Evolutionary conservation across 2,113 vertebrate species (phyloP).

Genomic region (Prunella fulvescens): DNA sequence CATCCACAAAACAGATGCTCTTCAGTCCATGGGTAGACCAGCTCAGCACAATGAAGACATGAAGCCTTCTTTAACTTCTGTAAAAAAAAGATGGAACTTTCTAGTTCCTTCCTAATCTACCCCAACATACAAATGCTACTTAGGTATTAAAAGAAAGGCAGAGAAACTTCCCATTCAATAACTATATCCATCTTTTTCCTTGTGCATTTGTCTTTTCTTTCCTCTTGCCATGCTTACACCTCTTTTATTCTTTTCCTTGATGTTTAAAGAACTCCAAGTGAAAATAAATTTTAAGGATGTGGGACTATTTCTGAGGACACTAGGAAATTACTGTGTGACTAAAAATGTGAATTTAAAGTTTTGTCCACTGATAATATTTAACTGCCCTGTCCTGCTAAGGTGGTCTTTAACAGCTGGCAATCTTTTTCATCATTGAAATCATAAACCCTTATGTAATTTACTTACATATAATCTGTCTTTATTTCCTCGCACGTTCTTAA

Average conservation of each 20-base stretch:
- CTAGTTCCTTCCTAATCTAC: not conserved
- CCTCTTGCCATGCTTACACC: not conserved
- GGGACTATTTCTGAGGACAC: not conserved
- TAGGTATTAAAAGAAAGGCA: not conserved
- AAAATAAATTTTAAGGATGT: not conserved
- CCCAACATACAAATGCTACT: not conserved
- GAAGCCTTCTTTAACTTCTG: not conserved
- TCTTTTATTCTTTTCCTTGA: not conserved
- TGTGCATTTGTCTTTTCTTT: not conserved
- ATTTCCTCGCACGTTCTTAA: slow-evolving; percentile 26
- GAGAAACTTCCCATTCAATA: not conserved
- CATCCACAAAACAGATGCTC: not conserved
- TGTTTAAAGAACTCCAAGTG: not conserved
- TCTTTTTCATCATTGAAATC: slow-evolving; percentile 7
- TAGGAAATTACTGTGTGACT: not conserved
- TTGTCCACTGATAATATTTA: not conserved
- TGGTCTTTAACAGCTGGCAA: slow-evolving; percentile 38
- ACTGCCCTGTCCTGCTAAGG: not conserved
- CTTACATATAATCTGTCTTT: slow-evolving; percentile 41
- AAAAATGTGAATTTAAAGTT: slow-evolving; percentile 15
- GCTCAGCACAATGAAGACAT: not conserved
- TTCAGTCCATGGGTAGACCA: not conserved
- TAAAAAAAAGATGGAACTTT: not conserved
- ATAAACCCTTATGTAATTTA: slow-evolving; percentile 37
- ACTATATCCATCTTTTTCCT: not conserved